Conservation (phyloP, 1,140 invertebrate genomes). For the Eumeta japonica region DNA sequence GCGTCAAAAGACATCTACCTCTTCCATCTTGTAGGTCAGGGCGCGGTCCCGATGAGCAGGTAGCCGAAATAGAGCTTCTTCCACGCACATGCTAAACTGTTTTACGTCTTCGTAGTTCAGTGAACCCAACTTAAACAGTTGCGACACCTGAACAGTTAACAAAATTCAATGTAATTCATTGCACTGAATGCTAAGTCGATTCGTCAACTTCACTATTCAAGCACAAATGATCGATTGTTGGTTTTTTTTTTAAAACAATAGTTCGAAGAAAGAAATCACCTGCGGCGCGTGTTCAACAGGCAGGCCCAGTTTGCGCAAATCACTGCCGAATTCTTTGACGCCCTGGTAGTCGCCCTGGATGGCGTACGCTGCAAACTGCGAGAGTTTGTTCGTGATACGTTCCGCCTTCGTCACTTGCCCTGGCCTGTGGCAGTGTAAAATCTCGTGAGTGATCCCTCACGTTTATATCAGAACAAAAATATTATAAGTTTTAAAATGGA, state of each 20-base stretch:
- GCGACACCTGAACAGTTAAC: slow-evolving; percentile 91
- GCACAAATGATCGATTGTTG: no score
- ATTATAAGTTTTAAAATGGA: no score
- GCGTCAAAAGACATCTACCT: slow-evolving; percentile 55
- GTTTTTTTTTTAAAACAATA: no score
- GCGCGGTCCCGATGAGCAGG: slow-evolving; percentile 83
- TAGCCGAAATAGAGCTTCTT: slow-evolving; percentile 86
- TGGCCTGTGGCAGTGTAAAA: slow-evolving; percentile 60
- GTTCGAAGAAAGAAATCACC: no score
- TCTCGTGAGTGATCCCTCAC: not conserved
- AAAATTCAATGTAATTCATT: slow-evolving; percentile 14
- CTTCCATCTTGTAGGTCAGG: slow-evolving; percentile 95
- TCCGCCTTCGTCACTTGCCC: slow-evolving; percentile 95
- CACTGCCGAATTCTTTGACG: slow-evolving; percentile 88
- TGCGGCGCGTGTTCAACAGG: slow-evolving; percentile 97
- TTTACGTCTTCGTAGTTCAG: slow-evolving; percentile 87
- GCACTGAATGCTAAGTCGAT: not conserved
- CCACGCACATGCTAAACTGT: slow-evolving; percentile 84
- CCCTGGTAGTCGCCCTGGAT: slow-evolving; percentile 91
- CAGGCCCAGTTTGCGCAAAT: slow-evolving; percentile 88
- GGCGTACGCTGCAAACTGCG: slow-evolving; percentile 92
- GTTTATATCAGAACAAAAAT: no score
- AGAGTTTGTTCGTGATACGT: slow-evolving; percentile 84
- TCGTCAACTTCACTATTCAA: no score
- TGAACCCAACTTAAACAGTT: slow-evolving; percentile 94